Percentiles rank a stretch among this genome's conserved stretches.
phyloP scores from a whole-genome alignment of 2,888 invertebrate genomes.

The Drosophila niveifrons region DNA sequence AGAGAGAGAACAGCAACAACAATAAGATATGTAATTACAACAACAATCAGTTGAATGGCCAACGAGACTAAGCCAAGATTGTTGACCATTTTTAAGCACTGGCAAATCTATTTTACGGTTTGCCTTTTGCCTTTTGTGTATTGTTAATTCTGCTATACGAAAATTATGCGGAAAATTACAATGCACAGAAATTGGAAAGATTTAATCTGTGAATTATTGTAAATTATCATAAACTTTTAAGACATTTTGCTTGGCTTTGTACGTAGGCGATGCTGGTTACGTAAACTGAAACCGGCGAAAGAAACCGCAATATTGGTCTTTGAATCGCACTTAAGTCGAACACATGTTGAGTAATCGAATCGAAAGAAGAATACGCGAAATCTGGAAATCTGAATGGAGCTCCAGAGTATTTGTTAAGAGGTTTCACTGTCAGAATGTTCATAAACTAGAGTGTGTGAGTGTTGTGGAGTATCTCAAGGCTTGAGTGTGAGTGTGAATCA shows the following conservation, averaged over 20 bases:
- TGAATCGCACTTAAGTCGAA: slow-evolving; percentile 15
- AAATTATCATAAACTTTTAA: slow-evolving; percentile 18
- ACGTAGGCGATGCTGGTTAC: slow-evolving; percentile 20
- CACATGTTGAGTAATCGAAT: slow-evolving; percentile 15
- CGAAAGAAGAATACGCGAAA: not conserved
- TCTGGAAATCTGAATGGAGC: slow-evolving; percentile 13
- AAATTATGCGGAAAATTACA: slow-evolving; percentile 70
- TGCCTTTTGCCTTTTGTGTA: slow-evolving; percentile 17
- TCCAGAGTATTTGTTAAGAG: slow-evolving; percentile 9
- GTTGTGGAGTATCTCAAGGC: slow-evolving; percentile 27
- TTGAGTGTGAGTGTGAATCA: slow-evolving; percentile 37
- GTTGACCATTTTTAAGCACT: slow-evolving; percentile 51
- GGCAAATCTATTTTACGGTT: slow-evolving; percentile 26
- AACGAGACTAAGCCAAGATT: slow-evolving; percentile 51
- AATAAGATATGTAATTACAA: slow-evolving; percentile 39
- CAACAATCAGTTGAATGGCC: slow-evolving; percentile 14
- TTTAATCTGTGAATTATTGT: slow-evolving; percentile 50
- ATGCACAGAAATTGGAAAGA: slow-evolving; percentile 56
- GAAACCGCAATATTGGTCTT: slow-evolving; percentile 9
- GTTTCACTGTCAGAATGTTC: slow-evolving; percentile 13
- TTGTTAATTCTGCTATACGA: slow-evolving; percentile 20
- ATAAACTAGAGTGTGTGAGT: slow-evolving; percentile 1
- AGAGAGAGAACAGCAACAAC: slow-evolving; percentile 41
- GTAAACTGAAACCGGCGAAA: slow-evolving; percentile 14
- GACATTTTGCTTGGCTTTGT: slow-evolving; percentile 12